Evolutionary conservation across 2,797 vertebrate genomes (phyloP), one percentile per base, ranked within the genome.

Genomic region (Eulemur mongoz): DNA sequence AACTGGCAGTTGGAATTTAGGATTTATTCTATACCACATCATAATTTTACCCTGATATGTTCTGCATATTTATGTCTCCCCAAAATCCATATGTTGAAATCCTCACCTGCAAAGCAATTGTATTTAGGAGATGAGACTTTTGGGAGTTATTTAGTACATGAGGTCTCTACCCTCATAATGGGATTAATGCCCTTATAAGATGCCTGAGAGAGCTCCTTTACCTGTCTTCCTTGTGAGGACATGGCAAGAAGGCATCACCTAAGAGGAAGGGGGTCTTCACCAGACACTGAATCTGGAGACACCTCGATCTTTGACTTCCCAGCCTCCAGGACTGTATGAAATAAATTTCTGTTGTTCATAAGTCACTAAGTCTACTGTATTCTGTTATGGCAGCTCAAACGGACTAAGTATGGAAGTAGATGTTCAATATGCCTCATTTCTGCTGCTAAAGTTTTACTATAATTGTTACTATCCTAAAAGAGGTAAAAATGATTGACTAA

Each of bases 401-500:
- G 43, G 48, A 50, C 48, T 52, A 80, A 98, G 98, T 0, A 97
- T 98, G 0, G 97, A 98, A 0, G 97, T 98, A 0, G 98, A 98
- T 0, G 97, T 98, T 0, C 97, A 97, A 2, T 98, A 0, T 98
- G 98, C 0, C 98, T 99, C 0, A 99, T 98, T 0, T 98, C 97
- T 0, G 97, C 98, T 0, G 98, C 98, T 0, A 98, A 79, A 98
- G 98, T 1, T 98, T 98, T 0, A 97, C 98, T 0, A 98, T 98
- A 75, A 98, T 98, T 0, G 98, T 98, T 0, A 97, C 98, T 0
- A 98, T 98, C 0, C 98, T 98, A 0, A 98, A 97, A 0, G 98
- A 0, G 98, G 98, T 99, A 0, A 98, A 99, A 94, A 97, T 98
- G 0, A 98, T 99, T 98, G 98, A 93, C 0, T 92, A 0, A 78